Percentiles rank a stretch among this genome's conserved stretches.
Conservation (phyloP, 2,888 invertebrate genomes). For the Phania funesta region DNA sequence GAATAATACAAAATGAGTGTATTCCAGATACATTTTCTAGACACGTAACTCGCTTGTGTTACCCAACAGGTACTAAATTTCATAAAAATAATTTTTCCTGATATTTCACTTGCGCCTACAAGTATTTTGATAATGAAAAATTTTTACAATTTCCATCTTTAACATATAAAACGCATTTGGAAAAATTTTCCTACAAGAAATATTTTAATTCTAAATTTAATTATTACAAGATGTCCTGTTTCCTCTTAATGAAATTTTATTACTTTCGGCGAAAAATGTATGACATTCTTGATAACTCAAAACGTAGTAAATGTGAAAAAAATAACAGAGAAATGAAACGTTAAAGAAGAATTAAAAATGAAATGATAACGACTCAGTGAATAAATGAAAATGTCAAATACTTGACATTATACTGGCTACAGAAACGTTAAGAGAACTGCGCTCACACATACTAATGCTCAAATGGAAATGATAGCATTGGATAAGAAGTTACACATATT, state of each 20-base stretch:
- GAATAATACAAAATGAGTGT: too few species aligned
- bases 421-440: constrained; percentile 18
- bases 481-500: neutral
- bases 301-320: neutral
- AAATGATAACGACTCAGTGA: constrained; percentile 45
- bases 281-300: neutral
- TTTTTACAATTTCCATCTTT: neutral
- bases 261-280: neutral
- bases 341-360: constrained; percentile 12
- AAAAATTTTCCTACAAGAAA: neutral
- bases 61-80: too few species aligned
- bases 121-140: too few species aligned
- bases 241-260: neutral
- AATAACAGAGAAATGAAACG: neutral
- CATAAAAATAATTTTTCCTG: too few species aligned
- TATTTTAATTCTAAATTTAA: neutral
- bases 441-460: neutral
- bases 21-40: too few species aligned
- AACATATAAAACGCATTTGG: neutral
- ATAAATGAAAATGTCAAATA: constrained; percentile 59
- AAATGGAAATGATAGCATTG: neutral
- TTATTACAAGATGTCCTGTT: neutral
- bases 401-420: constrained; percentile 53
- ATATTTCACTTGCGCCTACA: too few species aligned
- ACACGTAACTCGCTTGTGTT: too few species aligned